Evolutionary conservation across 1,140 invertebrate species (phyloP), one percentile per base, ranked within the genome.

Genomic region (Meloidogyne floridensis): DNA sequence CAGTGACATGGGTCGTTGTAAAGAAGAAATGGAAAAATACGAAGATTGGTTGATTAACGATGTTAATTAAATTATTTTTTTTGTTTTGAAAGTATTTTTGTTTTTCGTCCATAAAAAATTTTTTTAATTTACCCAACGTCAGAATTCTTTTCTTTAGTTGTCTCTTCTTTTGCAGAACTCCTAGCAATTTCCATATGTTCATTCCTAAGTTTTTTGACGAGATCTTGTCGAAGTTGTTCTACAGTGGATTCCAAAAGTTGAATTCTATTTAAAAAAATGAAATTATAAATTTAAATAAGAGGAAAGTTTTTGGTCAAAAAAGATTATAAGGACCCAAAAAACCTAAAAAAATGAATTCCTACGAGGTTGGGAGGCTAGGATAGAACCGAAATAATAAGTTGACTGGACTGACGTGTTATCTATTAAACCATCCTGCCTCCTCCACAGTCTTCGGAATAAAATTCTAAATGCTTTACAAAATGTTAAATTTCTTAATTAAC

Each of bases 21-120:
- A 94, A 76, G 94, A 96, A 90, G 97, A 95, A 91, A 92, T 99
- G 0, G 95, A 95, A 89, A 95, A 98, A 91, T 97, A 97, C 90
- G 71, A 84, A 20, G 75, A 72, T 8, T 20, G 75, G 7, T 87
- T 85, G 54, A 86, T 86, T 47, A 82, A 81, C 10, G 70, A 85
- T 8, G 32, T 42, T n/a, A 80, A 84, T 59, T 78, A 78, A 84
- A 15, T 4, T 5, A 54, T 59, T 18, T 83, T 18, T 9, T 20
- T 82, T 54, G 7, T n/a, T 53, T 56, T 54, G 70, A 20, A 32
- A 65, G n/a, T 81, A 82, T 81, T 81, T 13, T 81, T 82, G 80
- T 4, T 15, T 77, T 42, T 0, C 20, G 20, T 18, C 10, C 7
- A 9, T 54, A 56, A 77, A 20, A 7, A 1, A 3, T 65, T 18